Conservation (phyloP, 2,888 invertebrate species). For the Chloroclystis v-ata region DNA sequence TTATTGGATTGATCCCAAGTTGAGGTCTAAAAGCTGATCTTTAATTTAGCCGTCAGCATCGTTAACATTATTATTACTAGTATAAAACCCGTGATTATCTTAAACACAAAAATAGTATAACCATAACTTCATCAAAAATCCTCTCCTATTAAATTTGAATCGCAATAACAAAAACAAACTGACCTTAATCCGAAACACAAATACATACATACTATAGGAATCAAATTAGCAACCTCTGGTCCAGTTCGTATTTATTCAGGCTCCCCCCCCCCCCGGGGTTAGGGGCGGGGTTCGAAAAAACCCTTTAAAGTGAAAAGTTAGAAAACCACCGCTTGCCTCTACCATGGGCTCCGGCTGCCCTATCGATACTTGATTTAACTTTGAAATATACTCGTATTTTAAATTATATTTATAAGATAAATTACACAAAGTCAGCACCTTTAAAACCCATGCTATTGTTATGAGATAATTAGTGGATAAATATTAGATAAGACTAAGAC, state of each 20-base stretch:
- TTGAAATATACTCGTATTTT: too few relatives aligned
- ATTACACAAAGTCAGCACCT: too few relatives aligned
- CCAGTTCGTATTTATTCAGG: slow-evolving; percentile 51
- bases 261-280: slow-evolving; percentile 28
- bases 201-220: slow-evolving; percentile 34
- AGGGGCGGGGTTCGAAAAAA: slow-evolving; percentile 47
- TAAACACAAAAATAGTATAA: too few relatives aligned
- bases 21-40: too few relatives aligned
- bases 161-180: slow-evolving; percentile 12
- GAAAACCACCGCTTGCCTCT: slow-evolving; percentile 27
- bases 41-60: too few relatives aligned
- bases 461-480: too few relatives aligned
- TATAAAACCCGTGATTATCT: too few relatives aligned
- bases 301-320: slow-evolving; percentile 63
- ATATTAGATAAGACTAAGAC: too few relatives aligned
- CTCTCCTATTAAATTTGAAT: slow-evolving; percentile 9
- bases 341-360: not conserved
- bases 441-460: too few relatives aligned
- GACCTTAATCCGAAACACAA: slow-evolving; percentile 13
- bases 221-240: slow-evolving; percentile 50
- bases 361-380: not conserved
- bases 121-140: slow-evolving; percentile 6
- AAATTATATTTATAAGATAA: too few relatives aligned
- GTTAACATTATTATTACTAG: too few relatives aligned
- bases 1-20: too few relatives aligned